Percentiles rank a stretch among this genome's conserved stretches.
These are phyloP conservation scores for Sycobia sp. DNA, from an alignment of 1,140 invertebrate species.

Conservation along the genomic window DNA sequence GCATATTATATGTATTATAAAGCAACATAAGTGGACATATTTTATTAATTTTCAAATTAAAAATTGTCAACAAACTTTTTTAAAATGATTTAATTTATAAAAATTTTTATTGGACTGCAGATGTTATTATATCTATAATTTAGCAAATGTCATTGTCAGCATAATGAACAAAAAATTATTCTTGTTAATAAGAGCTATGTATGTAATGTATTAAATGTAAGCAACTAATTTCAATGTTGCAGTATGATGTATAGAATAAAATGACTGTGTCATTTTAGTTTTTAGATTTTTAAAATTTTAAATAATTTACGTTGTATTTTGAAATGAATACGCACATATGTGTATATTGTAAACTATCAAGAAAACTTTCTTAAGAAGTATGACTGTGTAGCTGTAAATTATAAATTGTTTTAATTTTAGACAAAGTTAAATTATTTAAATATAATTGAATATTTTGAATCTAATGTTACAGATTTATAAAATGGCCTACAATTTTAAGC, in stretches of 20 bases:
- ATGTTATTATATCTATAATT: constrained; percentile 17
- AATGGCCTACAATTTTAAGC: constrained; percentile 31
- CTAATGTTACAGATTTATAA: constrained; percentile 34
- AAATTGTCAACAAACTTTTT: constrained; percentile 15
- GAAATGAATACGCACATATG: constrained; percentile 10
- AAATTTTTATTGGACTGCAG: constrained; percentile 18
- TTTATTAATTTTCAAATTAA: constrained; percentile 29
- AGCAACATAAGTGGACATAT: constrained; percentile 23
- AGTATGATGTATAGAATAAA: constrained; percentile 30
- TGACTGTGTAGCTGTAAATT: constrained; percentile 33
- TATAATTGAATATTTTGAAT: constrained; percentile 35
- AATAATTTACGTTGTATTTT: constrained; percentile 30
- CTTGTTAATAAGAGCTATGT: constrained; percentile 32
- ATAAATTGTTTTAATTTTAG: constrained; percentile 32
- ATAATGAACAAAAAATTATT: constrained; percentile 33
- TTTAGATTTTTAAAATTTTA: constrained; percentile 34
- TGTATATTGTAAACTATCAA: constrained; percentile 25
- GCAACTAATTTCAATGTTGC: constrained; percentile 31
- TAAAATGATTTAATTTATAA: constrained; percentile 15
- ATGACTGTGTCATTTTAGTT: constrained; percentile 35
- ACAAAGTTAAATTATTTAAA: constrained; percentile 34
- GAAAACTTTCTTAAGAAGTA: constrained; percentile 28
- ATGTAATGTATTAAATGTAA: constrained; percentile 32
- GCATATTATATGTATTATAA: constrained; percentile 32
- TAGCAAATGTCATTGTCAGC: constrained; percentile 3